Evolutionary conservation across 2,797 vertebrate species (phyloP), one percentile per base, ranked within the genome.

Genomic region (Karalla daura): DNA sequence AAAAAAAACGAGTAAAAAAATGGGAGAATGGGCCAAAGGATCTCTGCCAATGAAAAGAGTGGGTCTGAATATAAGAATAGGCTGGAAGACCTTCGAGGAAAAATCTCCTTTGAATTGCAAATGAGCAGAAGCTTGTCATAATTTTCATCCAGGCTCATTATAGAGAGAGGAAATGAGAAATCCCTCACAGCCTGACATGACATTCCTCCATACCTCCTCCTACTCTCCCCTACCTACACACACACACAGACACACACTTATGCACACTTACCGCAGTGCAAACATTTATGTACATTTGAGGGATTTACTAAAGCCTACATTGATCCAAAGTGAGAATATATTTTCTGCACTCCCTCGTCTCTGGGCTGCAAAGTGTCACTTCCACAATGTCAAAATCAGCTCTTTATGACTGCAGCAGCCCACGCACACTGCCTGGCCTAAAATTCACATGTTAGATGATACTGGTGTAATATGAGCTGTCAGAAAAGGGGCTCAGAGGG

Each of bases 21-120:
- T 1, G 10, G 2, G 7, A n/a, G 18, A 51, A 46, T 52, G 35
- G 36, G 46, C 27, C 30, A 49, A 75, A 54, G 12, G 23, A 52
- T 24, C 40, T 30, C 14, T 10, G n/a, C 7, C 9, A n/a, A 21
- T 24, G 7, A 36, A 65, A 36, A 6, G 24, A 43, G 52, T 55
- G 20, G 65, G 30, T 44, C 20, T 5, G 12, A 37, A 15, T 23
- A 68, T 63, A 64, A 50, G 41, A 63, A 70, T 45, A 52, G 47
- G 9, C 33, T 54, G 12, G 5, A 32, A 59, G 37, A 55, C 21
- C 1, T 59, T 5, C 27, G 44, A 54, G 32, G 32, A 66, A 46
- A 45, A 23, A 62, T 33, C 1, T 45, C 28, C 20, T 59, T 69
- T 70, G 52, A 76, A 74, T 70, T 53, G 14, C 55, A 78, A 73